Evolutionary conservation across 2,797 vertebrate genomes (phyloP).

Genomic region (Odontamblyopus rebecca): DNA sequence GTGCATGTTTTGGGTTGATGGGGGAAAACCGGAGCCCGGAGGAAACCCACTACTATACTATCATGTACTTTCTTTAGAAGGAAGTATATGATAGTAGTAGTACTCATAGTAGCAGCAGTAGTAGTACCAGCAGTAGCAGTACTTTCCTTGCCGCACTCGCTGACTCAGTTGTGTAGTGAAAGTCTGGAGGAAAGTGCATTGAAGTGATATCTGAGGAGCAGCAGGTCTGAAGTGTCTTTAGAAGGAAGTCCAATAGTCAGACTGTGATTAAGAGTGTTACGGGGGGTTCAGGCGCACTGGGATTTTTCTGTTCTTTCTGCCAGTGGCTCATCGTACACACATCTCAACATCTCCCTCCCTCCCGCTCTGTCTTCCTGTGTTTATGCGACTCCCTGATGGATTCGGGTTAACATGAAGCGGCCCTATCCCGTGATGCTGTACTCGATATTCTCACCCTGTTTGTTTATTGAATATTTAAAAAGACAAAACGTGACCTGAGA

Average conservation of each 20-base stretch:
- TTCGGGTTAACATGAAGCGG: constrained; percentile 69
- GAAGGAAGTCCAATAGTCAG: constrained; percentile 50
- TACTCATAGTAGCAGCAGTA: too few relatives aligned
- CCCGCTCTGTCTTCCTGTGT: constrained; percentile 54
- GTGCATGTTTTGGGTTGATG: too few relatives aligned
- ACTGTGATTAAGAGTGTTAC: constrained; percentile 65
- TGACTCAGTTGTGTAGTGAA: not conserved
- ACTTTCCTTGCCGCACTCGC: not conserved
- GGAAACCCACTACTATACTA: too few relatives aligned
- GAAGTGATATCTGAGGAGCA: constrained; percentile 25
- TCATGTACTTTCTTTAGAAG: constrained; percentile 1
- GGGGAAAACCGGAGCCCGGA: too few relatives aligned
- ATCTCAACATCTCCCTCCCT: constrained; percentile 54
- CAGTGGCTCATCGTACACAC: constrained; percentile 66
- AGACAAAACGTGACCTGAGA: too few relatives aligned
- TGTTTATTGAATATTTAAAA: too few relatives aligned
- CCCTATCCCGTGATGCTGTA: constrained; percentile 52
- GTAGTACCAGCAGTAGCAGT: not conserved
- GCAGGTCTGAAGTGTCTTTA: constrained; percentile 34
- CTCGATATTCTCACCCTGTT: too few relatives aligned
- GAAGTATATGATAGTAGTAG: not conserved
- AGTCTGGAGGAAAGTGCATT: not conserved
- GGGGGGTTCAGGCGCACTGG: constrained; percentile 56
- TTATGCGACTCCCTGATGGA: constrained; percentile 59
- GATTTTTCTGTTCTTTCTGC: constrained; percentile 65